Base-by-base conservation (phyloP, 1,140 invertebrate genomes). In the Bombyx mandarina region DNA sequence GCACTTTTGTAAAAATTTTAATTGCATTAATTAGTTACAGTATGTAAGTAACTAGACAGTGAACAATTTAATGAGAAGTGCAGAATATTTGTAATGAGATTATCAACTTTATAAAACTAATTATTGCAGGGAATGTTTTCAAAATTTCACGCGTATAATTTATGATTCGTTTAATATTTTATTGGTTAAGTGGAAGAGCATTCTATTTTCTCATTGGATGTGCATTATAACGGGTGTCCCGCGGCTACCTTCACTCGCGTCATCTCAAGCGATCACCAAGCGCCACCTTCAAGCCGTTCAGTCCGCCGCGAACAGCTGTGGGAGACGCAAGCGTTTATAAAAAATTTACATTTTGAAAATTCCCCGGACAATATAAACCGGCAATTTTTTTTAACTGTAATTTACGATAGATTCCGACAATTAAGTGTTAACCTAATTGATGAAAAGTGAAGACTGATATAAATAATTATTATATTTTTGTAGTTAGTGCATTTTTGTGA, bases 271-370 rank as follows among this genome's bases (percentile, higher is more conserved):
- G 71, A 69, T 63, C 69, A 58, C 60, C n/a, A 54, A 65, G 66
- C 79, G 72, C 79, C 69, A 75, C 69, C 74, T 81, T 82, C 81
- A 73, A 62, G 64, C 61, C 67, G 61, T 55, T 80, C 75, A 85
- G 82, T 85, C 75, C 74, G 72, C 68, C 79, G 79, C 77, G 78
- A 80, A 71, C 68, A 54, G 67, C 71, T 65, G 79, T 76, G 67
- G 71, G 73, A 70, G 66, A 69, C 66, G 69, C 65, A 66, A 35
- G 71, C 53, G 66, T 68, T 51, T 62, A 60, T 43, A 22, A 50
- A 57, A 45, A 64, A 62, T 60, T 70, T n/a, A 18, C 50, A 61
- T 52, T 65, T 47, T 65, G 60, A 49, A 54, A 61, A 56, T 58
- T 54, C 58, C 68, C 70, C 69, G 73, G 72, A 47, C 48, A 61